A percentile compares a stretch with the other conserved stretches of the same genome.
Evolutionary conservation across 2,113 vertebrate species (phyloP).

Genomic region (Chloebia gouldiae): DNA sequence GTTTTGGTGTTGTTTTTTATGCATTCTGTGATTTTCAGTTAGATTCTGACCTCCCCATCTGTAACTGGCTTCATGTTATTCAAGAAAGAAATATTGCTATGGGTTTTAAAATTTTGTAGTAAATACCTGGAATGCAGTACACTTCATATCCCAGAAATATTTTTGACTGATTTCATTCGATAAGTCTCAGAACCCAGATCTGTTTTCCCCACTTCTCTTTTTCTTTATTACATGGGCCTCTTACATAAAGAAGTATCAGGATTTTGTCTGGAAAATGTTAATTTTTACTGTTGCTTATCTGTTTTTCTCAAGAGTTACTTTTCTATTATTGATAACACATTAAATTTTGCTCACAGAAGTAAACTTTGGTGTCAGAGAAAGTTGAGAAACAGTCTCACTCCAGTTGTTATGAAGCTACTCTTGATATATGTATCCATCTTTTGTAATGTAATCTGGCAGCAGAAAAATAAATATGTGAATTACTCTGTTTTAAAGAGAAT

Average conservation of each 20-base stretch:
- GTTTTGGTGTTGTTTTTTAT: neutral
- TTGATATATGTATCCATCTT: neutral
- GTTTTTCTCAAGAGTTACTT: neutral
- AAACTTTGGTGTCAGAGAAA: neutral
- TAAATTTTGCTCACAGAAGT: neutral
- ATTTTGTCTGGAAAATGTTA: neutral
- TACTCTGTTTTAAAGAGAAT: neutral
- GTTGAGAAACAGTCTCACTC: neutral
- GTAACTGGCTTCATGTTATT: neutral
- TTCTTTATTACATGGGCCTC: neutral
- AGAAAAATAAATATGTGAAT: neutral
- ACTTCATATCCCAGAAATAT: neutral
- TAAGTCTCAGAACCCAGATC: neutral
- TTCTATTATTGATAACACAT: neutral
- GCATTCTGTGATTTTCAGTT: neutral
- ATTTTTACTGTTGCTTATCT: neutral
- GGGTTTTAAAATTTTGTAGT: neutral
- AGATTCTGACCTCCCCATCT: neutral
- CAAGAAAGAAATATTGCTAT: neutral
- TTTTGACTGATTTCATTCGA: neutral
- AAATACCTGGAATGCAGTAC: neutral
- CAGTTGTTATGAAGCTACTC: neutral
- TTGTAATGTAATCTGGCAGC: neutral
- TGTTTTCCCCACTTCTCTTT: accelerated
- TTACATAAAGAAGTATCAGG: neutral